Evolutionary conservation across 1,140 invertebrate species (phyloP), one percentile per base, ranked within the genome.

Genomic region (Probaryconus sp.): DNA sequence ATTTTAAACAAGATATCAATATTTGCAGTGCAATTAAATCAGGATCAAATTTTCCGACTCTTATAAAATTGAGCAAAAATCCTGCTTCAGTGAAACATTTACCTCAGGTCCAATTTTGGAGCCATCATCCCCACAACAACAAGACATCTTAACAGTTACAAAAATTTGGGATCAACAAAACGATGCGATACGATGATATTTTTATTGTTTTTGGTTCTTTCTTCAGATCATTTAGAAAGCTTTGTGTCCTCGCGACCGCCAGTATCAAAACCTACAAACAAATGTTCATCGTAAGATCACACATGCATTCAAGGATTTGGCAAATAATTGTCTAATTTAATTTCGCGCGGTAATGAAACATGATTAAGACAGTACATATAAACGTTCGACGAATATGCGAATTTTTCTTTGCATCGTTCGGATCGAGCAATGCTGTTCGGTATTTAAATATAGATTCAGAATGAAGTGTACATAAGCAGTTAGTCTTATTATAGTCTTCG

Each of bases 101-200:
- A 70, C 42, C 24, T 50, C 43, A 10, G 50, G 63, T 31, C 13
- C 20, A 58, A 64, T 30, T 64, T 72, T 65, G 1, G 55, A 47
- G 31, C 17, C n/a, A 30, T 31, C 24, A 21, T 43, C 58, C 45
- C 10, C 56, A n/a, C n/a, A n/a, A n/a, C n/a, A n/a, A n/a, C n/a
- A n/a, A n/a, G n/a, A n/a, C 51, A 9, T 63, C 58, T n/a, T 35
- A 43, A 6, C 48, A 48, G 17, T 40, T 28, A 28, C 51, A 64
- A 17, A 43, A 1, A 40, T 4, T 14, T 17, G 0, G n/a, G 6
- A 35, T 11, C 26, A 38, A 24, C 3, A 6, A 31, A 16, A 33
- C 16, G 6, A 13, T 3, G 6, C 4, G 3, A 6, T 21, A n/a
- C n/a, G n/a, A n/a, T n/a, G n/a, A n/a, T n/a, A n/a, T n/a, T n/a